A percentile compares a stretch with the other conserved stretches of the same genome.
These are phyloP conservation scores for Pristionchus maxplancki DNA, from an alignment of 2,888 invertebrate species.

Conservation along the genomic window DNA sequence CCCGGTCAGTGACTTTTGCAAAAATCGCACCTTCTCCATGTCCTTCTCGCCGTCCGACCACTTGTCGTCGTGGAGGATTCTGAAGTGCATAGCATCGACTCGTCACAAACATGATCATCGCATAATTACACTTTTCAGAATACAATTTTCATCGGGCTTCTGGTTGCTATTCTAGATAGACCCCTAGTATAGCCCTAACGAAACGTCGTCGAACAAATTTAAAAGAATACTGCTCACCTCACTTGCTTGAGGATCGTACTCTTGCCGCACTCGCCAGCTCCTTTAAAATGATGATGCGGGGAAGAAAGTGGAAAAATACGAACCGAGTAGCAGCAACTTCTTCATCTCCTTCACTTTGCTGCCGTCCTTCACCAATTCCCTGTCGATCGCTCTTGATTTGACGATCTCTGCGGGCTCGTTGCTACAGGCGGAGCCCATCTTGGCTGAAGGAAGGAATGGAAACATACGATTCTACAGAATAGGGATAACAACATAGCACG, in stretches of 20 bases:
- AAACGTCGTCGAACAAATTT: neutral
- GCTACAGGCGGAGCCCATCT: neutral
- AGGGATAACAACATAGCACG: too few species aligned
- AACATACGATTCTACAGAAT: too few species aligned
- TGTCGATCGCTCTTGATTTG: neutral
- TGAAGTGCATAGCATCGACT: neutral
- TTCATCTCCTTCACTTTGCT: neutral
- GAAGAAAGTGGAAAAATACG: neutral
- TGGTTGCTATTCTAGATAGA: too few species aligned
- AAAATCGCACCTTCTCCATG: neutral
- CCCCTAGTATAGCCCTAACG: too few species aligned
- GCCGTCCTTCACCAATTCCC: neutral
- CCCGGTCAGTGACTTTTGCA: neutral
- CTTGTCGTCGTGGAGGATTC: neutral
- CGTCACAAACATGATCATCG: neutral
- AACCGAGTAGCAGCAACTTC: neutral
- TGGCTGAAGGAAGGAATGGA: neutral
- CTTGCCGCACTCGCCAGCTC: neutral
- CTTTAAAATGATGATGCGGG: neutral
- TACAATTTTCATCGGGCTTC: neutral
- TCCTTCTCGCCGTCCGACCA: neutral
- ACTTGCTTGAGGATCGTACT: neutral
- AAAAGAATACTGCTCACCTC: neutral
- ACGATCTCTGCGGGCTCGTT: neutral
- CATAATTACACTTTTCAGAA: neutral